phyloP scores from a whole-genome alignment of 2,797 vertebrate genomes.

The Periparus ater region DNA sequence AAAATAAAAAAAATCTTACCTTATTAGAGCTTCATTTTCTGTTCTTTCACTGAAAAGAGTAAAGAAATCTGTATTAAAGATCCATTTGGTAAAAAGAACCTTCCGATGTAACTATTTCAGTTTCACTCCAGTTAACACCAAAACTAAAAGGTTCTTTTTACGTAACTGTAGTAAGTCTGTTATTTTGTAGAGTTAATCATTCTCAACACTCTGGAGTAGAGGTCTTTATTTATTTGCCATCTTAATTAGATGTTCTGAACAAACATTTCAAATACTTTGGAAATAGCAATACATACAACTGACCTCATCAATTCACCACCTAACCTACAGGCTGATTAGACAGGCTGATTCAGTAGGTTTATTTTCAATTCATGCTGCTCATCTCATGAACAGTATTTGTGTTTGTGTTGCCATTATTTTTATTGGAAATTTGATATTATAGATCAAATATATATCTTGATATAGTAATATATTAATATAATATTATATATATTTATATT shows the following conservation, averaged over 20 bases:
- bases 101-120: background rate
- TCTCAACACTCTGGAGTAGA: background rate
- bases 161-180: background rate
- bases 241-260: slow-evolving; percentile 18
- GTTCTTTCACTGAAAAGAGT: slow-evolving; percentile 50
- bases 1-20: background rate
- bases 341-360: background rate
- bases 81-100: background rate
- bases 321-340: background rate
- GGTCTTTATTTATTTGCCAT: background rate
- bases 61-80: slow-evolving; percentile 46
- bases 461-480: too few relatives aligned
- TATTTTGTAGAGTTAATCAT: background rate
- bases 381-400: background rate
- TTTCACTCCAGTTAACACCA: background rate
- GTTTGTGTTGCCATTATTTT: background rate
- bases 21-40: slow-evolving; percentile 56
- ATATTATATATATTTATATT: too few relatives aligned
- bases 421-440: background rate
- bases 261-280: slow-evolving; percentile 61
- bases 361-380: background rate
- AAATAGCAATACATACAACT: slow-evolving; percentile 50
- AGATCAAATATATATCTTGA: too few relatives aligned
- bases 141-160: background rate
- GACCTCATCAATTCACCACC: slow-evolving; percentile 22